Percentiles rank a stretch among this genome's conserved stretches.
These are phyloP conservation scores for Sarotherodon lohbergeri DNA, from an alignment of 2,113 vertebrate genomes.

Conservation along the genomic window DNA sequence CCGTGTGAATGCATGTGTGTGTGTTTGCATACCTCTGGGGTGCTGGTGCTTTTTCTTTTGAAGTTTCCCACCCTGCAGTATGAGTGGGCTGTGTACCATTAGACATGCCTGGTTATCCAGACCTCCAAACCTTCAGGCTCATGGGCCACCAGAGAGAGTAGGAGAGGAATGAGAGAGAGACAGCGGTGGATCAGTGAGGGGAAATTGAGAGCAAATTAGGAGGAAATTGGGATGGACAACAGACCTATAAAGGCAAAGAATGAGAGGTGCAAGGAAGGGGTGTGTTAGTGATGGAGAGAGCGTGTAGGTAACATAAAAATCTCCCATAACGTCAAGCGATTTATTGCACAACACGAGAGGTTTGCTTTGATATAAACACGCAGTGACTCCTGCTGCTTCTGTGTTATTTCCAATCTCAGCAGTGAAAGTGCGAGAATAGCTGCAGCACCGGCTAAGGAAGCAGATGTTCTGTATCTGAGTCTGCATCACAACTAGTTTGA, in stretches of 20 bases:
- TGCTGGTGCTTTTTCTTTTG: constrained; percentile 54
- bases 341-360: background rate
- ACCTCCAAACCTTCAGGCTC: constrained; percentile 55
- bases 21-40: constrained; percentile 55
- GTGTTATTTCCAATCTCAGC: background rate
- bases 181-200: background rate
- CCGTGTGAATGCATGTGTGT: constrained; percentile 13
- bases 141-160: constrained; percentile 41
- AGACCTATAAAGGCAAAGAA: background rate
- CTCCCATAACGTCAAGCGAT: background rate
- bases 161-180: background rate
- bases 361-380: constrained; percentile 16
- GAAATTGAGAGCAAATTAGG: constrained; percentile 33
- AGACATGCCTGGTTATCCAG: constrained; percentile 63
- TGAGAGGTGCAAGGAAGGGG: background rate
- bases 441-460: background rate
- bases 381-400: background rate
- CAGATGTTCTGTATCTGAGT: constrained; percentile 1
- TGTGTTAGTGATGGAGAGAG: background rate
- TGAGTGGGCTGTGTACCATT: constrained; percentile 62
- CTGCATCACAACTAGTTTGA: constrained; percentile 21
- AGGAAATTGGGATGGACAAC: constrained; percentile 34
- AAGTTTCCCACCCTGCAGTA: constrained; percentile 60
- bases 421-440: background rate
- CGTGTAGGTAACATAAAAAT: background rate